Conservation (phyloP, 2,797 vertebrate genomes). For the Aldrovandia affinis region DNA sequence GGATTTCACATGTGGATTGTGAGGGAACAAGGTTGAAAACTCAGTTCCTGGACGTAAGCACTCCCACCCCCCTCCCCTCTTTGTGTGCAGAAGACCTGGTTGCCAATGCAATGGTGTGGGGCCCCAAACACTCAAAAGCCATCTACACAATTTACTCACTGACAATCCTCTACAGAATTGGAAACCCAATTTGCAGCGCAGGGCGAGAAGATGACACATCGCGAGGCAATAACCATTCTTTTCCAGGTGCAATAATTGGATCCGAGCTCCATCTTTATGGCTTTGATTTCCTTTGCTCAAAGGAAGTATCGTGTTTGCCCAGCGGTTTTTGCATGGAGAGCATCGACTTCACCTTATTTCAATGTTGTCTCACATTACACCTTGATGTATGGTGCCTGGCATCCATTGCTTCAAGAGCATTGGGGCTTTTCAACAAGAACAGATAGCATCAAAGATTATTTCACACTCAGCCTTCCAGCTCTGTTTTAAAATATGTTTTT, state of each 20-base stretch:
- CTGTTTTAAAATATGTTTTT: conserved; percentile 37
- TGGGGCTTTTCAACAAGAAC: conserved; percentile 20
- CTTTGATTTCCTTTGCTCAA: conserved; percentile 36
- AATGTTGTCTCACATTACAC: conserved; percentile 43
- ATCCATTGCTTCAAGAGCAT: conserved; percentile 7
- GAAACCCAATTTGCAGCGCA: conserved; percentile 34
- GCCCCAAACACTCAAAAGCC: conserved; percentile 17
- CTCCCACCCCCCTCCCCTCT: neutral
- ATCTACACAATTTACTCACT: conserved; percentile 31
- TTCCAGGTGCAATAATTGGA: conserved; percentile 42
- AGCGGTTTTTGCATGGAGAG: conserved; percentile 30
- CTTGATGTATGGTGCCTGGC: conserved; percentile 31
- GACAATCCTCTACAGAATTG: conserved; percentile 27
- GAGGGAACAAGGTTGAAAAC: neutral
- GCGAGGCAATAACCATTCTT: conserved; percentile 32
- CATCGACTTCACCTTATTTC: conserved; percentile 33
- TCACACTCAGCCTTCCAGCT: conserved; percentile 37
- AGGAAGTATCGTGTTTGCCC: conserved; percentile 32
- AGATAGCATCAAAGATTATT: conserved; percentile 43
- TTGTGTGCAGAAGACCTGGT: neutral
- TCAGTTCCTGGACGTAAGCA: neutral
- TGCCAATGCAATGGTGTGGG: conserved; percentile 2
- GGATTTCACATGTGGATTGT: neutral
- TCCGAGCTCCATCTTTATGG: conserved; percentile 34
- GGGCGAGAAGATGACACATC: conserved; percentile 28